Percentiles rank a stretch among this genome's conserved stretches.
These are phyloP conservation scores for Tragulus kanchil DNA, from an alignment of 2,113 vertebrate species.

Conservation along the genomic window DNA sequence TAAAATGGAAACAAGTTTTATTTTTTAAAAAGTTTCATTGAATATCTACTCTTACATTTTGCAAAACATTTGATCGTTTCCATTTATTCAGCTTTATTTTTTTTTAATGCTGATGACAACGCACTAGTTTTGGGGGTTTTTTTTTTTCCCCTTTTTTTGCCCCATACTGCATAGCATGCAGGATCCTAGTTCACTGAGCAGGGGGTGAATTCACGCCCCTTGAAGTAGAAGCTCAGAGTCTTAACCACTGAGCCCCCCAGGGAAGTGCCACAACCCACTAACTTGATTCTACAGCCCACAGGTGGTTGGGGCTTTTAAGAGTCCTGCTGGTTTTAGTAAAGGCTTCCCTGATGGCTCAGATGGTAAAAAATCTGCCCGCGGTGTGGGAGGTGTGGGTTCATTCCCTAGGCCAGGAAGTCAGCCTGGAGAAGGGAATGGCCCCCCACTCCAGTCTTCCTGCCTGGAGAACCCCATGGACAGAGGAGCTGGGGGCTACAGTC, in stretches of 20 bases:
- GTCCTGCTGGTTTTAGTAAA: neutral
- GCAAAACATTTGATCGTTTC: conserved; percentile 12
- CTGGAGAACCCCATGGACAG: no score
- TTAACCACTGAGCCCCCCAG: neutral
- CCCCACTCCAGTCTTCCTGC: no score
- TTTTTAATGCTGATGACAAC: neutral
- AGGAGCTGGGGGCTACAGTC: no score
- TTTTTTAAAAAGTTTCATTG: neutral
- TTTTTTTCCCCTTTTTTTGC: neutral
- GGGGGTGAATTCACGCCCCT: neutral
- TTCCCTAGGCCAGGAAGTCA: no score
- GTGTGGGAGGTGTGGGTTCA: no score
- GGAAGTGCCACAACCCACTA: neutral
- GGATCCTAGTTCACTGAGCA: neutral
- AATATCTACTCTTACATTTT: neutral
- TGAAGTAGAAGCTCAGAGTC: neutral
- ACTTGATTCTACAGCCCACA: neutral
- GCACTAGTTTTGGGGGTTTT: neutral
- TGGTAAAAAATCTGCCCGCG: no score
- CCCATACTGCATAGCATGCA: neutral
- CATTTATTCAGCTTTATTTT: neutral
- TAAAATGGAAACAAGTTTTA: conserved; percentile 5
- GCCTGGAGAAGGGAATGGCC: no score
- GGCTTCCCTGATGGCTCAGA: no score
- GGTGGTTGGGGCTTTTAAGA: neutral